Evolutionary conservation across 2,797 vertebrate species (phyloP), one percentile per base, ranked within the genome.

Genomic region (Betta splendens): DNA sequence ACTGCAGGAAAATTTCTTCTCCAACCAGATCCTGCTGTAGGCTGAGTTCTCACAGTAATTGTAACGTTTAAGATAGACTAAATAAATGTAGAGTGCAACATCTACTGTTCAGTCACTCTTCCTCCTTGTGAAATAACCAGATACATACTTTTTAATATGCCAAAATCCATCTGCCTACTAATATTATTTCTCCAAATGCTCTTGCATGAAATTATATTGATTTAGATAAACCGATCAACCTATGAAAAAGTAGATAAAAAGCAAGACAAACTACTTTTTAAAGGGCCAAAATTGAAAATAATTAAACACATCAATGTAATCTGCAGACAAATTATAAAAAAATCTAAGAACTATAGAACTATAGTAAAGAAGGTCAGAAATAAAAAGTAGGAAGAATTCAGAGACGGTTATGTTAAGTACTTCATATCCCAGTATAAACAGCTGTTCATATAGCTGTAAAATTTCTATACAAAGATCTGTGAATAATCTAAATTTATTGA

Each of bases 381-480:
- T 20, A 7, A 3, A 43, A 28, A 38, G 37, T 29, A 28, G 38
- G 31, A 58, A 37, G 7, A 3, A n/a, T 31, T 53, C 15, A 17
- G 16, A 52, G 16, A 20, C 8, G 0, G 23, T 63, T 56, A 29
- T 35, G 21, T 32, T 16, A 9, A 23, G 12, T 15, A 33, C 16
- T 17, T 51, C 18, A 45, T 23, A 47, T 17, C n/a, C 32, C 26
- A 9, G 46, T 17, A 8, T 5, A 58, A 18, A 53, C 36, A 46
- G 3, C 11, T 11, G 43, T 21, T 59, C 26, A 52, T 59, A 35
- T 18, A 33, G 42, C 33, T n/a, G 12, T 29, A 32, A 55, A 43
- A 51, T 47, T 55, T 21, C 40, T 36, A 40, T 35, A 42, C n/a
- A 32, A 31, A 69, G 70, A 50, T 33, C 48, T 40, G 22, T 37